phyloP scores from a whole-genome alignment of 1,140 invertebrate genomes.

The Ectropis grisescens region DNA sequence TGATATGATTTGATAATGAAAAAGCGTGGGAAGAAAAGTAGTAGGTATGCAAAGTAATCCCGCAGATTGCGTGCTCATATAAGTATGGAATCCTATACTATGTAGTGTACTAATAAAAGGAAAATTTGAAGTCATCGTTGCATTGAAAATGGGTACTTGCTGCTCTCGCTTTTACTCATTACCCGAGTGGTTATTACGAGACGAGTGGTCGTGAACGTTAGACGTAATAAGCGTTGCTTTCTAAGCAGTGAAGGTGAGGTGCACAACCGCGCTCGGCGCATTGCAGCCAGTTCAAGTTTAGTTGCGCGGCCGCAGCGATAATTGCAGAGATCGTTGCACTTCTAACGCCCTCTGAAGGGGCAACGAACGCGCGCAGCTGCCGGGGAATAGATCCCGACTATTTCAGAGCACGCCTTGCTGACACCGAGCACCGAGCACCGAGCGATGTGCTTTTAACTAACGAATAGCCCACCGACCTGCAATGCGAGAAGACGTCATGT shows the following conservation, averaged over 20 bases:
- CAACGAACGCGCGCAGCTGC: constrained; percentile 64
- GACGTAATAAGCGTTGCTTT: constrained; percentile 60
- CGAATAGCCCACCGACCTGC: constrained; percentile 43
- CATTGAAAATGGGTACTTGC: no score
- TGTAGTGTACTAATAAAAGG: no score
- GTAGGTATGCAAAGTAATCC: no score
- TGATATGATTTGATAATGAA: constrained; percentile 14
- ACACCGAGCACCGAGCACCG: constrained; percentile 19
- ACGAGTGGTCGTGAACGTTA: constrained; percentile 25
- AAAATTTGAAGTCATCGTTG: no score
- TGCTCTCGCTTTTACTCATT: constrained; percentile 58
- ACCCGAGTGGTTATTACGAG: constrained; percentile 20
- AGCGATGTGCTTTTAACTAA: constrained; percentile 26
- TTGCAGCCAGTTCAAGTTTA: constrained; percentile 62
- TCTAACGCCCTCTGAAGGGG: constrained; percentile 60
- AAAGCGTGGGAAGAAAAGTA: constrained; percentile 23
- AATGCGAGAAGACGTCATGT: constrained; percentile 28
- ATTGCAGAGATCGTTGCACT: constrained; percentile 60
- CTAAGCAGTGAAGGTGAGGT: constrained; percentile 64
- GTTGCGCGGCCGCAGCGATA: constrained; percentile 34
- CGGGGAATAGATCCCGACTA: constrained; percentile 63
- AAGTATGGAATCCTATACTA: no score
- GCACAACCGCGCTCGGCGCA: constrained; percentile 33
- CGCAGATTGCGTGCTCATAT: no score
- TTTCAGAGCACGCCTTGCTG: constrained; percentile 56